Conservation (phyloP, 2,113 vertebrate species). For the Spilogale gracilis region DNA sequence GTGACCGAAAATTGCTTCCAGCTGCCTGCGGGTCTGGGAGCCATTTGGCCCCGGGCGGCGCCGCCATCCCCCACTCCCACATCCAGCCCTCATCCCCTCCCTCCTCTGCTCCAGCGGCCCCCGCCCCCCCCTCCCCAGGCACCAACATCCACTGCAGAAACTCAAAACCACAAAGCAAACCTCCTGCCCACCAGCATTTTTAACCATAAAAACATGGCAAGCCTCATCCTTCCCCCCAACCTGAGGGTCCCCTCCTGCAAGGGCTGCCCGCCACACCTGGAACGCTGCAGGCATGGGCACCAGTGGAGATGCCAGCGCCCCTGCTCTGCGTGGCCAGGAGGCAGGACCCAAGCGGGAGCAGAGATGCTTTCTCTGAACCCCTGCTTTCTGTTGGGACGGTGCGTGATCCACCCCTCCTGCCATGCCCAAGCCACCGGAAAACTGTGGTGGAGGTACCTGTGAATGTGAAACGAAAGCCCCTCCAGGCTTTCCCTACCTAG, state of each 20-base stretch:
- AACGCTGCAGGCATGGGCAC: too few relatives aligned
- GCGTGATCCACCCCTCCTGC: too few relatives aligned
- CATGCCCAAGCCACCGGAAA: too few relatives aligned
- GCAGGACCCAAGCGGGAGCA: background rate
- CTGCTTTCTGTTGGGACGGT: too few relatives aligned
- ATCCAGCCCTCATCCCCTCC: too few relatives aligned
- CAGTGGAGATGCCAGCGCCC: fast-evolving
- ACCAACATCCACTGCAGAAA: background rate
- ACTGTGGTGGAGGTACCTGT: too few relatives aligned
- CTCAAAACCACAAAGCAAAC: conserved; percentile 30
- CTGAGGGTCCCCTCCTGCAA: too few relatives aligned
- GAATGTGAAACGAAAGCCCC: too few relatives aligned
- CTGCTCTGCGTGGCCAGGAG: background rate
- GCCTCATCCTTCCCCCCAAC: background rate
- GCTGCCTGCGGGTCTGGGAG: conserved; percentile 44
- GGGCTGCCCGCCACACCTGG: too few relatives aligned
- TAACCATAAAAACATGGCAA: background rate
- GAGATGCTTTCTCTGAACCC: background rate
- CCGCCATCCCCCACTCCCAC: background rate
- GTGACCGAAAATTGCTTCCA: conserved; percentile 80
- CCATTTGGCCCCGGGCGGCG: background rate
- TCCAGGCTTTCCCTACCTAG: too few relatives aligned
- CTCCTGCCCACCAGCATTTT: background rate
- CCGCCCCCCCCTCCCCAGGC: background rate
- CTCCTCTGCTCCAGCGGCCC: background rate